A percentile compares a stretch with the other conserved stretches of the same genome.
Conservation (phyloP, 37 sponge, comb jelly and placozoan species). For the Beroe ovata region DNA sequence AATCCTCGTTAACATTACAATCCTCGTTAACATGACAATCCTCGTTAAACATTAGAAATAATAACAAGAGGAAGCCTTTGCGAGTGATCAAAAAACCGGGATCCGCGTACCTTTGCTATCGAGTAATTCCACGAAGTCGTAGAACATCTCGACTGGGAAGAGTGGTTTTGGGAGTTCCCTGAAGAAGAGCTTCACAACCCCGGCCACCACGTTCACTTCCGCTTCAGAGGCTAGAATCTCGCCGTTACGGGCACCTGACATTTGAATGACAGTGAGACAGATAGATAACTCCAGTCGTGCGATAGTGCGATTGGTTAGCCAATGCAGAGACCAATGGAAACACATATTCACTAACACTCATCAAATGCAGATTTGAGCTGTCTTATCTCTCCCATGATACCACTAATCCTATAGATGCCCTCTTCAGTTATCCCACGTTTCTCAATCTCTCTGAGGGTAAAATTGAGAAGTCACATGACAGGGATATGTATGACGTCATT, state of each 20-base stretch:
- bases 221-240: constrained; percentile 40
- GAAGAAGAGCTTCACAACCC: constrained; percentile 59
- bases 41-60: too few relatives aligned
- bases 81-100: too few relatives aligned
- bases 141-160: constrained; percentile 49
- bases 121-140: constrained; percentile 42
- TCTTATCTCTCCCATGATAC: background rate
- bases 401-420: constrained; percentile 48
- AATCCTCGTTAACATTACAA: too few relatives aligned
- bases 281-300: too few relatives aligned
- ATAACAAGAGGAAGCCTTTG: too few relatives aligned
- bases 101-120: constrained; percentile 31
- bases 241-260: constrained; percentile 26
- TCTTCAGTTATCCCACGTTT: constrained; percentile 40
- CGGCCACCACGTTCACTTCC: constrained; percentile 64
- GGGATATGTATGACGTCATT: too few relatives aligned
- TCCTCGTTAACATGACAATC: too few relatives aligned
- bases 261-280: too few relatives aligned
- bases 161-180: constrained; percentile 60
- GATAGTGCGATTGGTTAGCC: too few relatives aligned
- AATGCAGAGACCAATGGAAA: too few relatives aligned
- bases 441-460: constrained; percentile 50
- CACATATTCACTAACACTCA: constrained; percentile 56
- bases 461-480: too few relatives aligned
- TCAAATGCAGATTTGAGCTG: constrained; percentile 58